Evolutionary conservation across 2,888 invertebrate species (phyloP).

Genomic region (Amiota minor): DNA sequence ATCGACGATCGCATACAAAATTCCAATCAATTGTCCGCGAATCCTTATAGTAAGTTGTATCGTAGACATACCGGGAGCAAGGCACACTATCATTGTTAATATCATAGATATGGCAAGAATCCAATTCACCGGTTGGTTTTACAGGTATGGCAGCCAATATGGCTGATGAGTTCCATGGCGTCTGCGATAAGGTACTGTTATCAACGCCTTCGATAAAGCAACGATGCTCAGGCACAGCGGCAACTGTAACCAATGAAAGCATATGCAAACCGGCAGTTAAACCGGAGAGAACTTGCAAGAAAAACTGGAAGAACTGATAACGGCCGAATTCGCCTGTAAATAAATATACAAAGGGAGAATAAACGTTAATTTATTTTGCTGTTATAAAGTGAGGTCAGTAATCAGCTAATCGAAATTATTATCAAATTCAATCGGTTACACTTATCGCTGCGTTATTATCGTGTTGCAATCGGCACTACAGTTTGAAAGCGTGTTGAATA

Average conservation of each 20-base stretch:
- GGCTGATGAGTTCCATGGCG: constrained; percentile 76
- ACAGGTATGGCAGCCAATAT: constrained; percentile 77
- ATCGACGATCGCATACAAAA: constrained; percentile 84
- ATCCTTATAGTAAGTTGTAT: constrained; percentile 81
- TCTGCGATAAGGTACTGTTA: constrained; percentile 73
- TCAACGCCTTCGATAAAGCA: constrained; percentile 76
- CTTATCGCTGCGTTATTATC: no score
- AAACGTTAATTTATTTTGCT: no score
- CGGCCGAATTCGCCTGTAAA: constrained; percentile 85
- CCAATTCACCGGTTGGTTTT: constrained; percentile 76
- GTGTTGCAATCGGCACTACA: no score
- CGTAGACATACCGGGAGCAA: constrained; percentile 81
- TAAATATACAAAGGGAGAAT: neutral
- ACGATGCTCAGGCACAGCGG: constrained; percentile 84
- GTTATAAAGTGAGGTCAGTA: no score
- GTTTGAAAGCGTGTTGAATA: no score
- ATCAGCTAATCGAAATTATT: no score
- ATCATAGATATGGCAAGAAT: constrained; percentile 77
- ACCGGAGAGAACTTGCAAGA: constrained; percentile 84
- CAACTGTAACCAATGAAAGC: constrained; percentile 86
- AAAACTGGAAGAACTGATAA: constrained; percentile 86
- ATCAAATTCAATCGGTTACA: no score
- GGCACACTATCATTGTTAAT: constrained; percentile 71
- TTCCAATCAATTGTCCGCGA: constrained; percentile 88
- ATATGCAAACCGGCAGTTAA: constrained; percentile 86